Percentiles rank a stretch among this genome's conserved stretches.
Evolutionary conservation across 2,888 invertebrate species (phyloP).

Genomic region (Heliconius charithonia): DNA sequence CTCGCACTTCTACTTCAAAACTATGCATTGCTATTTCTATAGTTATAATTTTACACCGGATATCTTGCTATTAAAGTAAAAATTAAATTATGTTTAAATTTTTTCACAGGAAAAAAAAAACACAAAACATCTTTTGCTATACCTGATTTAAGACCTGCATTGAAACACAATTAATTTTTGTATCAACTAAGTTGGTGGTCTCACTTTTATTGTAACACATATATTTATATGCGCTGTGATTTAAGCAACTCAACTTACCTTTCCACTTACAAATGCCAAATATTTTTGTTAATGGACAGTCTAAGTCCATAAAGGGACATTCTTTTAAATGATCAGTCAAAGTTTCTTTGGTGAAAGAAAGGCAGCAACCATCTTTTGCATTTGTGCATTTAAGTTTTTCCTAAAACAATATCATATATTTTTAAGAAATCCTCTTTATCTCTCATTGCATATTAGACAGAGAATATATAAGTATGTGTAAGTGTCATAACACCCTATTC

Average conservation of each 20-base stretch:
- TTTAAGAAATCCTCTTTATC: background rate
- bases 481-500: background rate
- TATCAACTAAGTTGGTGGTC: no score
- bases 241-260: slow-evolving; percentile 52
- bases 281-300: slow-evolving; percentile 57
- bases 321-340: slow-evolving; percentile 61
- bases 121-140: background rate
- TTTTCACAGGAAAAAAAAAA: background rate
- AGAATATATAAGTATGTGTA: background rate
- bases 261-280: slow-evolving; percentile 60
- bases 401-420: slow-evolving; percentile 47
- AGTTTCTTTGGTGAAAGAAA: slow-evolving; percentile 55
- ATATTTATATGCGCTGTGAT: background rate
- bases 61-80: background rate
- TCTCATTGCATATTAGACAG: background rate
- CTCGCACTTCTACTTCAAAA: no score
- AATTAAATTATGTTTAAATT: background rate
- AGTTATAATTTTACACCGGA: background rate
- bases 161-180: background rate
- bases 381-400: slow-evolving; percentile 57
- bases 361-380: slow-evolving; percentile 59
- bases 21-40: background rate
- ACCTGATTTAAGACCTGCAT: background rate
- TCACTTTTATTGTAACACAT: background rate
- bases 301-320: slow-evolving; percentile 63